Conservation (phyloP, 2,888 invertebrate genomes). For the Protonemura montana region DNA sequence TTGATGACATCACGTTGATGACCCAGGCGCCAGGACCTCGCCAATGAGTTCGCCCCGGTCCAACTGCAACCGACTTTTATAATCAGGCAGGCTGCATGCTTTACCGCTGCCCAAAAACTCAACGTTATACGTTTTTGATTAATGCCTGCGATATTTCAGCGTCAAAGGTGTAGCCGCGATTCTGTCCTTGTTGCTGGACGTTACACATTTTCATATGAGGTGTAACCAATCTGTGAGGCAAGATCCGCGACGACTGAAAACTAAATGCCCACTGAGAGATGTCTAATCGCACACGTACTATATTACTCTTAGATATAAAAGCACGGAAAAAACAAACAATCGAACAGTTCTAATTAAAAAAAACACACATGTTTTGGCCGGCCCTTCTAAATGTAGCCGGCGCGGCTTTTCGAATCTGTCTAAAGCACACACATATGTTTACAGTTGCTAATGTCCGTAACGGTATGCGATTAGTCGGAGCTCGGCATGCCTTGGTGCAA, state of each 20-base stretch:
- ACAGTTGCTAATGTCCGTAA: slow-evolving; percentile 16
- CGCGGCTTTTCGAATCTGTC: neutral
- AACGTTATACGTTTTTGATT: neutral
- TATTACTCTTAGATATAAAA: neutral
- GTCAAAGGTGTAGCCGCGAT: neutral
- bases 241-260: neutral
- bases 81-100: neutral
- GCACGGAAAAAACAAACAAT: neutral
- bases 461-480: neutral
- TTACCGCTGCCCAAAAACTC: too few relatives aligned
- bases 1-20: too few relatives aligned
- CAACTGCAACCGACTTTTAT: neutral
- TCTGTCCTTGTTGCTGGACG: neutral
- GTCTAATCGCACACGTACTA: neutral
- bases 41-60: neutral
- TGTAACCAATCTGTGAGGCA: neutral
- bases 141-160: neutral
- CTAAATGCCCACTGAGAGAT: slow-evolving; percentile 7
- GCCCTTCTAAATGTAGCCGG: neutral
- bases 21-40: too few relatives aligned
- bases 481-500: neutral
- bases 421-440: neutral
- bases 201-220: neutral
- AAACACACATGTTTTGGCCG: neutral
- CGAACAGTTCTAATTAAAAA: slow-evolving; percentile 14